Evolutionary conservation across 2,888 invertebrate genomes (phyloP), one percentile per base, ranked within the genome.

Genomic region (Dermolepida albohirtum): DNA sequence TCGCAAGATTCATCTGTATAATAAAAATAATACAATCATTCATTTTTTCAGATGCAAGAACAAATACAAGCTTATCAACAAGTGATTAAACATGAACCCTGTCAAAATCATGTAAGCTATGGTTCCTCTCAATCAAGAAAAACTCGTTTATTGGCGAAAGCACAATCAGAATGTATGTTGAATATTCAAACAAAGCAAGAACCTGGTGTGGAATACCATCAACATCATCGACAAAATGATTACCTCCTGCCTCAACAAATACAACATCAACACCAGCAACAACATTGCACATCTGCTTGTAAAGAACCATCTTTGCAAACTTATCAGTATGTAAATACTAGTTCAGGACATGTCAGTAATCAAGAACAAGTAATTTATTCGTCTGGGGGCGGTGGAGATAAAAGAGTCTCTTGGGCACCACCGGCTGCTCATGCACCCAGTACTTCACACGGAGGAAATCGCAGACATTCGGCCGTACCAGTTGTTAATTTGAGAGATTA

Each of bases 91-190:
- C 86, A 87, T 72, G 87, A 87, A 75, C 87, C 87, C 5, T 85
- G 69, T 10, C 66, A 65, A 7, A 41, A 54, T 40, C 68, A 69
- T 27, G 51, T 55, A 29, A 71, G 72, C 10, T 78, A 80, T 71
- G 81, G 82, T 51, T 85, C 89, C 72, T 90, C 90, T 8, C 92
- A 93, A 81, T 93, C 93, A 63, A 95, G 96, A 84, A 96, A 96
- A 88, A 96, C 96, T 82, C 88, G 95, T 29, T 85, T 96, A 64
- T 84, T 96, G 71, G 95, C 95, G 64, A 94, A 96, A 84, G 94
- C 94, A 65, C 94, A 95, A 79, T 90, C 89, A 14, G 91, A 92
- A 76, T 90, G 90, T 77, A 87, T 87, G 82, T 83, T 89, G 78
- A 85, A 86, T 68, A 84, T 87, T 39, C 85, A 86, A 43, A 87